Evolutionary conservation across 1,140 invertebrate genomes (phyloP).

Genomic region (Dolichoris vasculosae): DNA sequence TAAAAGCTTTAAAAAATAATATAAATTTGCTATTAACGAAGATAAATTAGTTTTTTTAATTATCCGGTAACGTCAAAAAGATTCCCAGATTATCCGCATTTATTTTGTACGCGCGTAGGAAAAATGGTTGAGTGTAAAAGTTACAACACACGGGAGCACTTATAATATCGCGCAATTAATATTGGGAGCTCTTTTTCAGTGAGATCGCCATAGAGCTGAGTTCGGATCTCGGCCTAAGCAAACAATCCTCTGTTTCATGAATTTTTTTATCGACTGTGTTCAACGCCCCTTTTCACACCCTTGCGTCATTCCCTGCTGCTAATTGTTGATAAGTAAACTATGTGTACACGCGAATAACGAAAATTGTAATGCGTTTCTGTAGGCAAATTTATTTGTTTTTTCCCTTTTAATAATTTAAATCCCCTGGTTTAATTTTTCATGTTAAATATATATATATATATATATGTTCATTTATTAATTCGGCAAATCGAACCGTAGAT

Average conservation of each 20-base stretch:
- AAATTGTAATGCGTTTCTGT: neutral
- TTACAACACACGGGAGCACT: neutral
- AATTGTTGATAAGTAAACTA: neutral
- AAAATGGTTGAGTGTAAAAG: neutral
- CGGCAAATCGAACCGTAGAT: too few species aligned
- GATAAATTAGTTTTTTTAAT: too few species aligned
- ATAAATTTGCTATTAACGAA: too few species aligned
- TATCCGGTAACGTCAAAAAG: too few species aligned
- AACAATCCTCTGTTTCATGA: slow-evolving; percentile 67
- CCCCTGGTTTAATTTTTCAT: too few species aligned
- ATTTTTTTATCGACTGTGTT: slow-evolving; percentile 58
- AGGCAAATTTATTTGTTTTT: neutral
- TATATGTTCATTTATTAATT: too few species aligned
- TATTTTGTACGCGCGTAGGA: too few species aligned
- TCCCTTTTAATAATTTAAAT: too few species aligned
- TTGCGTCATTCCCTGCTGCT: neutral
- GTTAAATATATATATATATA: too few species aligned
- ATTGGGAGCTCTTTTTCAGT: slow-evolving; percentile 20
- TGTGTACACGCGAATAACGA: neutral
- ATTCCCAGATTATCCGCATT: too few species aligned
- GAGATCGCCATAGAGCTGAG: slow-evolving; percentile 55
- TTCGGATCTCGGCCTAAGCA: slow-evolving; percentile 66
- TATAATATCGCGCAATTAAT: neutral
- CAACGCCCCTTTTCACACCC: neutral
- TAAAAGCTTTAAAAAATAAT: too few species aligned